These are phyloP conservation scores for Meandrusa payeni DNA, from an alignment of 2,888 invertebrate species.

Conservation along the genomic window DNA sequence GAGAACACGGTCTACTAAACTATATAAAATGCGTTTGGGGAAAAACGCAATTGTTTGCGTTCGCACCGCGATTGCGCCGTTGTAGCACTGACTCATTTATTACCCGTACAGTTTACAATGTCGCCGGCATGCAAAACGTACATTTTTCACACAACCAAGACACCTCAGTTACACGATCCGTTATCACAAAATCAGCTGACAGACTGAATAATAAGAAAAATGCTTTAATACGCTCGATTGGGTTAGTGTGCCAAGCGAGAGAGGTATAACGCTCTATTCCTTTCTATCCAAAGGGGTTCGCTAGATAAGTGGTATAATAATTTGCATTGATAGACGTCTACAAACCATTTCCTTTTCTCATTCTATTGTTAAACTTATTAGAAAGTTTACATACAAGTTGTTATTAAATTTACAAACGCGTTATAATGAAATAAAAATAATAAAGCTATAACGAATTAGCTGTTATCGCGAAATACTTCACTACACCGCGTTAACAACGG, in stretches of 20 bases:
- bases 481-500: slow-evolving; percentile 24
- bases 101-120: slow-evolving; percentile 43
- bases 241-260: slow-evolving; percentile 67
- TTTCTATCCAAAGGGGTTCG: slow-evolving; percentile 53
- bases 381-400: too few relatives aligned
- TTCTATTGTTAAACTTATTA: slow-evolving; percentile 48
- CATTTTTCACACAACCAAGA: slow-evolving; percentile 50
- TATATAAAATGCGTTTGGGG: slow-evolving; percentile 56
- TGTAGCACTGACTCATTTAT: slow-evolving; percentile 52
- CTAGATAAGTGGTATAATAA: slow-evolving; percentile 65
- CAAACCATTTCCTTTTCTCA: slow-evolving; percentile 65
- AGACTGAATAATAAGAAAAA: slow-evolving; percentile 51
- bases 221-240: slow-evolving; percentile 62
- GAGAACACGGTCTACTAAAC: slow-evolving; percentile 41
- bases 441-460: slow-evolving; percentile 21
- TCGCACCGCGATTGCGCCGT: slow-evolving; percentile 52
- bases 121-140: slow-evolving; percentile 56
- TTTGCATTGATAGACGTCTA: slow-evolving; percentile 69
- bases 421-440: too few relatives aligned
- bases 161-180: slow-evolving; percentile 37
- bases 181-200: slow-evolving; percentile 59
- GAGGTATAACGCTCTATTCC: slow-evolving; percentile 41
- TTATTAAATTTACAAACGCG: too few relatives aligned
- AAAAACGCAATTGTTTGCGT: slow-evolving; percentile 59
- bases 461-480: slow-evolving; percentile 3